Conservation (phyloP, 2,888 invertebrate genomes). For the Volucella bombylans region DNA sequence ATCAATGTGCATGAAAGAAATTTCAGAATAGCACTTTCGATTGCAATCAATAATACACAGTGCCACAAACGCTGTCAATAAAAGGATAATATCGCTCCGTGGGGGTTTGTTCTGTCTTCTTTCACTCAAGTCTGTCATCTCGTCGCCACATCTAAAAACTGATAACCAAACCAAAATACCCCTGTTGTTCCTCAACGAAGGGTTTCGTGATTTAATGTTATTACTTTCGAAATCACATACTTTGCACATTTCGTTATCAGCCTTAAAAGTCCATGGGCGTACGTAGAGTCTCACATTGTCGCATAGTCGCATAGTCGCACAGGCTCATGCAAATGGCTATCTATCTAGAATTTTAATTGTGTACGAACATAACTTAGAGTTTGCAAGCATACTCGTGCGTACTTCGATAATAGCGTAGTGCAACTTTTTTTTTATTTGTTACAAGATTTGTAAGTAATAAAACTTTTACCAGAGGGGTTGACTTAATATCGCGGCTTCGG, state of each 20-base stretch:
- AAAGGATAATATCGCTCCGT: slow-evolving; percentile 66
- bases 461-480: slow-evolving; percentile 52
- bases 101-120: slow-evolving; percentile 47
- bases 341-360: slow-evolving; percentile 50
- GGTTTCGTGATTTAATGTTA: slow-evolving; percentile 71
- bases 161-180: slow-evolving; percentile 52
- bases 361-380: slow-evolving; percentile 24
- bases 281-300: too few species aligned
- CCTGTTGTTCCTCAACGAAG: slow-evolving; percentile 41
- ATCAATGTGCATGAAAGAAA: slow-evolving; percentile 15
- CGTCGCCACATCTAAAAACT: slow-evolving; percentile 55
- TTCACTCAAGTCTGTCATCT: slow-evolving; percentile 46
- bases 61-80: slow-evolving; percentile 67
- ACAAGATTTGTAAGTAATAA: slow-evolving; percentile 65
- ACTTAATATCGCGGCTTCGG: slow-evolving; percentile 28
- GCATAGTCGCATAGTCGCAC: neutral
- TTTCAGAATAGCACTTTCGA: slow-evolving; percentile 62
- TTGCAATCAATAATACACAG: slow-evolving; percentile 70
- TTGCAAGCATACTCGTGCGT: slow-evolving; percentile 15
- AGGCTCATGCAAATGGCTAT: slow-evolving; percentile 1
- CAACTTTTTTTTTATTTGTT: slow-evolving; percentile 41
- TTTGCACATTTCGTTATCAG: slow-evolving; percentile 63
- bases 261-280: slow-evolving; percentile 33
- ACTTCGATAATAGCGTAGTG: slow-evolving; percentile 43
- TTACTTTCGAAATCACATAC: slow-evolving; percentile 61